A percentile compares a stretch with the other conserved stretches of the same genome.
Conservation (phyloP, 2,113 vertebrate species). For the Saimiri boliviensis region DNA sequence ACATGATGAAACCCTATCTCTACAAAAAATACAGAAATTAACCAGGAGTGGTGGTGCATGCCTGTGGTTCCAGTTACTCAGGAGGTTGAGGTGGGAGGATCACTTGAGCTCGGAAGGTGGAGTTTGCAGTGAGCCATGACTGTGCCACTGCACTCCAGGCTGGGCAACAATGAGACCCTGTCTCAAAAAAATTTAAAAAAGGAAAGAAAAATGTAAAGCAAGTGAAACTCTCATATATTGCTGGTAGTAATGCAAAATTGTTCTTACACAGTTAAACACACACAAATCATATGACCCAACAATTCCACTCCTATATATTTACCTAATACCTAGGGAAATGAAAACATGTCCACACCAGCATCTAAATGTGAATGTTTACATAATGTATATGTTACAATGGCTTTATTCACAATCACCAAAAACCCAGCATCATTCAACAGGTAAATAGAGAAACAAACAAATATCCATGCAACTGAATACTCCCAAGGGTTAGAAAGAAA, state of each 20-base stretch:
- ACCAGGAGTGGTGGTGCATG: no score
- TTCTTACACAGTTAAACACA: not conserved
- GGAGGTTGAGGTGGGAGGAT: no score
- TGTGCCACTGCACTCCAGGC: no score
- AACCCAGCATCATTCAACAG: not conserved
- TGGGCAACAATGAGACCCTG: no score
- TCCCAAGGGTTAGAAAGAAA: not conserved
- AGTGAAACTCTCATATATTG: accelerated
- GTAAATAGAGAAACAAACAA: not conserved
- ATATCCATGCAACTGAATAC: not conserved
- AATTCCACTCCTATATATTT: not conserved
- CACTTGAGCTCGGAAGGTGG: no score
- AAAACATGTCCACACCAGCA: not conserved
- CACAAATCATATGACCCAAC: not conserved
- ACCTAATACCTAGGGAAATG: not conserved
- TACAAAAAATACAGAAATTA: no score
- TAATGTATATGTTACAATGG: no score
- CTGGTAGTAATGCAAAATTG: not conserved
- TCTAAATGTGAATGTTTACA: no score
- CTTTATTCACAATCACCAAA: not conserved
- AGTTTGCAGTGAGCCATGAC: no score
- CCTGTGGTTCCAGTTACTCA: no score
- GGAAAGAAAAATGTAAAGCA: not conserved
- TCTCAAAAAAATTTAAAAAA: no score
- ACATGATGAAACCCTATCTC: no score